phyloP scores from a whole-genome alignment of 2,888 invertebrate genomes.

The Catocala fraxini region DNA sequence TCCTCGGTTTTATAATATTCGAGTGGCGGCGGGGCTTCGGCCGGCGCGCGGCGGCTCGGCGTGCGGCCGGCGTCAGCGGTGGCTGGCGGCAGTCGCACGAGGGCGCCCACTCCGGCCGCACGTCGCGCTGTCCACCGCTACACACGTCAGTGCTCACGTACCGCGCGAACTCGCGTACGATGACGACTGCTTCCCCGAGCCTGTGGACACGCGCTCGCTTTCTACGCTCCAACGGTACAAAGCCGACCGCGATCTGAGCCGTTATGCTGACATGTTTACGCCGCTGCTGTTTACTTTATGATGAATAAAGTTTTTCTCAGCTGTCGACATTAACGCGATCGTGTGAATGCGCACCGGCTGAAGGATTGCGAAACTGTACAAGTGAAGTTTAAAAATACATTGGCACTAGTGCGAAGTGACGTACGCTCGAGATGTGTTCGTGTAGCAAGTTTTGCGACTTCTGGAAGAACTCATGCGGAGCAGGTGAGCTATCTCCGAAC shows the following conservation, averaged over 20 bases:
- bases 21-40: conserved; percentile 39
- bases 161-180: conserved; percentile 56
- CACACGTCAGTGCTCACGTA: conserved; percentile 50
- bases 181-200: conserved; percentile 62
- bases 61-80: conserved; percentile 63
- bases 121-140: conserved; percentile 56
- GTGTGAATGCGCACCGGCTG: conserved; percentile 75
- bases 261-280: conserved; percentile 76
- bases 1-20: conserved; percentile 64
- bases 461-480: conserved; percentile 84
- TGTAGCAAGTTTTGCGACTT: conserved; percentile 86
- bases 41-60: conserved; percentile 58
- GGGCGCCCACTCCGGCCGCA: conserved; percentile 75
- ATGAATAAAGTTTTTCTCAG: conserved; percentile 70
- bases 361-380: conserved; percentile 84
- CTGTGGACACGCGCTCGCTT: conserved; percentile 68
- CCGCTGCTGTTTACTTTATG: conserved; percentile 63
- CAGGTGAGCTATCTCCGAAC: conserved; percentile 73
- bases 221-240: conserved; percentile 78
- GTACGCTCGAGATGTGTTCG: conserved; percentile 79
- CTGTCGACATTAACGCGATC: conserved; percentile 68
- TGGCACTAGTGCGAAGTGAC: conserved; percentile 82
- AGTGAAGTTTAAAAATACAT: conserved; percentile 88
- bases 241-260: conserved; percentile 65
- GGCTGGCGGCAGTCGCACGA: conserved; percentile 71